Base-by-base conservation (phyloP, 2,888 invertebrate species). In the Tetheella fluctuosa region DNA sequence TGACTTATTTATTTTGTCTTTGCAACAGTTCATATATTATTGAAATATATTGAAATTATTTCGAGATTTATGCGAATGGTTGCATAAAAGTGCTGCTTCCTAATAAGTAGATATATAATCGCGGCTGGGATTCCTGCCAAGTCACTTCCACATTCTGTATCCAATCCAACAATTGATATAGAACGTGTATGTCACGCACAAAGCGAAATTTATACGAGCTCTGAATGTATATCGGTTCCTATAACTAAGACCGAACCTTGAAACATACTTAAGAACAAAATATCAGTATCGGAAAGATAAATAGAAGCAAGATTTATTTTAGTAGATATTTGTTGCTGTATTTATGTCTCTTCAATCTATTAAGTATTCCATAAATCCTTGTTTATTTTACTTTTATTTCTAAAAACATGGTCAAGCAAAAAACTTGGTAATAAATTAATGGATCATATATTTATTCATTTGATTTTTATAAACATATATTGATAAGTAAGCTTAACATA, bases 121-220 rank as follows among this genome's bases (percentile, higher is more conserved):
- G 23, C 52, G 52, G 15, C 20, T 23, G 39, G 54, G 48, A 58
- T 25, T 55, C 23, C 42, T 55, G 59, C 61, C 61, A 70, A 61
- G 56, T 59, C 60, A 42, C 28, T 59, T 60, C 48, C 54, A 64
- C 65, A 61, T 59, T 64, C 20, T 34, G 8, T 20, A 67, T 70
- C 53, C 56, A 42, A 58, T 39, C 58, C 56, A 64, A 39, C 59
- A 63, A 68, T 55, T 15, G 6, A 30, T 58, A 30, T 15, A 57
- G 6, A n/a, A 28, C 17, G 42, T 17, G 23, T 25, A 17, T 17
- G 34, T 75, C 72, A 68, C 66, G 68, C 71, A 66, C 63, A 63
- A 78, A 66, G 61, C 61, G 64, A 68, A 74, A 77, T 74, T 76
- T 78, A 79, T 79, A 68, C 72, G 69, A 70, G 59, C 61, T 60